These are phyloP conservation scores for Odocoileus hemionus DNA, from an alignment of 2,113 vertebrate species.

Conservation along the genomic window DNA sequence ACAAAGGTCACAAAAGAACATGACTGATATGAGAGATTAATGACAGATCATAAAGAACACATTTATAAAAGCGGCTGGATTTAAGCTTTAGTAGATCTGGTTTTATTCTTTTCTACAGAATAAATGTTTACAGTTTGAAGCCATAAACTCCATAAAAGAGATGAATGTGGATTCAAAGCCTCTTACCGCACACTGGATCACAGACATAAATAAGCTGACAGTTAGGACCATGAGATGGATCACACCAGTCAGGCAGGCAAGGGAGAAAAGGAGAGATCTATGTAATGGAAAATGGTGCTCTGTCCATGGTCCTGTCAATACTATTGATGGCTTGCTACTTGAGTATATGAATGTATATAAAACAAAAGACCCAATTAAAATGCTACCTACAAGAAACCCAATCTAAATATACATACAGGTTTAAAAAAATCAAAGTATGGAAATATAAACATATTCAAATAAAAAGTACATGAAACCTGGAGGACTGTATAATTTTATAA, in stretches of 20 bases:
- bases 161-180: background rate
- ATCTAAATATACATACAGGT: background rate
- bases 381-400: background rate
- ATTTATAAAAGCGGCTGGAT: background rate
- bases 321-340: background rate
- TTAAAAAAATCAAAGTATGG: background rate
- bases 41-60: background rate
- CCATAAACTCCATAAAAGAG: background rate
- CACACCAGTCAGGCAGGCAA: background rate
- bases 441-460: background rate
- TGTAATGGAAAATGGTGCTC: background rate
- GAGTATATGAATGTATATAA: background rate
- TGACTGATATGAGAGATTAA: background rate
- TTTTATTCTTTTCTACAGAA: background rate
- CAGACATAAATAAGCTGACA: background rate
- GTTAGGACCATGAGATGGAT: background rate
- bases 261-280: background rate
- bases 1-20: constrained; percentile 5
- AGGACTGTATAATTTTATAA: background rate
- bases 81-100: background rate
- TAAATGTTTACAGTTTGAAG: background rate
- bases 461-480: background rate
- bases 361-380: background rate
- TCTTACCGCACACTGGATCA: background rate
- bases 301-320: background rate